Conservation (phyloP, 64 coral and sea anemone genomes). For the Montipora foliosa region DNA sequence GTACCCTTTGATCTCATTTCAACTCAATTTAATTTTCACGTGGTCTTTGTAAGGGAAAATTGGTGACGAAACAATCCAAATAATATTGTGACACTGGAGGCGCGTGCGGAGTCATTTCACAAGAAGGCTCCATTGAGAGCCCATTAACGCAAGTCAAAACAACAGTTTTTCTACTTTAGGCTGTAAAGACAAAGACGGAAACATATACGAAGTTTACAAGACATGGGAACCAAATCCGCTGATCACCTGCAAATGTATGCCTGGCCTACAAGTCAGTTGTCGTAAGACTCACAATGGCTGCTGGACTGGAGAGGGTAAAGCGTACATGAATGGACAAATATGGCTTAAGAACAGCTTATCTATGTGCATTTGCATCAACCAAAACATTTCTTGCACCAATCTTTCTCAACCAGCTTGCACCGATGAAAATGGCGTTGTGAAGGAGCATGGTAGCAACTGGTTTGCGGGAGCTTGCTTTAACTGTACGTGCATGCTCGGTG, state of each 20-base stretch:
- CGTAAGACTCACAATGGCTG: constrained; percentile 5
- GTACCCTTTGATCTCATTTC: no score
- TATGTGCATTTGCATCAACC: not conserved
- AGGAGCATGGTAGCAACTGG: constrained; percentile 30
- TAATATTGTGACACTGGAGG: no score
- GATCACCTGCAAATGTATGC: not conserved
- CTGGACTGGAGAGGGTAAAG: constrained; percentile 7
- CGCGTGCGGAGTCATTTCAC: no score
- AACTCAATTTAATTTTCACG: no score
- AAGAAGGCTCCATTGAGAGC: no score
- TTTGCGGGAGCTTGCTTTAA: constrained; percentile 29
- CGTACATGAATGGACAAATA: not conserved
- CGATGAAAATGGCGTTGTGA: not conserved
- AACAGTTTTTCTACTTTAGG: not conserved
- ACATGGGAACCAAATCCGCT: constrained; percentile 26
- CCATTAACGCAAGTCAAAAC: no score
- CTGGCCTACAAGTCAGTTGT: not conserved
- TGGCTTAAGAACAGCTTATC: constrained; percentile 22
- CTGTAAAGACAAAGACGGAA: constrained; percentile 29
- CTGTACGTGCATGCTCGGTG: not conserved
- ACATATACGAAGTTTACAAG: constrained; percentile 7
- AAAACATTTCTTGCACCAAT: constrained; percentile 5
- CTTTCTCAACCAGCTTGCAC: constrained; percentile 43
- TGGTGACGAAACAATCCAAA: no score
- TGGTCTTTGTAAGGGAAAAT: no score